Base-by-base conservation (phyloP, 2,113 vertebrate genomes). In the Himantopus leucocephalus region DNA sequence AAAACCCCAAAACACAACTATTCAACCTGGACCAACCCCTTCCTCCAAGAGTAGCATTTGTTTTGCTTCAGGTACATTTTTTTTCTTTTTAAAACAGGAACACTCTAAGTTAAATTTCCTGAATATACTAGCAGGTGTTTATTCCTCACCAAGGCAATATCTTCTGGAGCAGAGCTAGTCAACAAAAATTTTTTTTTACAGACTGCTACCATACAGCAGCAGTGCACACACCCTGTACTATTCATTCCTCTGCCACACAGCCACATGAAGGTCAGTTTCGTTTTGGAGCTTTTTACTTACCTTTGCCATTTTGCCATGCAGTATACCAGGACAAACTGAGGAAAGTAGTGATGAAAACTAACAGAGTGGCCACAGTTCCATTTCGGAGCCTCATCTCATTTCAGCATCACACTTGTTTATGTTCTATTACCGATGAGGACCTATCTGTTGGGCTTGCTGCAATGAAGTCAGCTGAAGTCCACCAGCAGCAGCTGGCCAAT, bases 351-450 rank as follows among this genome's bases (percentile, higher is more conserved):
- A 99, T 98, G 98, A 99, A 99, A 80, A 99, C 98, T 97, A 99
- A 99, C 89, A 98, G 98, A 90, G 99, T 99, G 98, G 99, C 99
- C 97, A 99, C 99, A 99, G 99, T 99, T 99, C 99, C 99, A 99
- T 99, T 98, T 98, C 99, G 99, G 99, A 99, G 99, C 99, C 99
- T 99, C 99, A 99, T 99, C 98, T 99, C 99, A 99, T 99, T 99
- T 99, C 99, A 99, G 98, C 99, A 99, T 99, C 98, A 98, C 98
- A 98, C 77, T 97, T 98, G 98, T 97, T 97, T 97, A 55, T 48
- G 91, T 45, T 94, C 89, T 78, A 22, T 58, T 85, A 87, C 94
- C 9, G n/a, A 96, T 72, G 73, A 96, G 39, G 92, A 95, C 50
- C 29, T 45, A 17, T 87, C 59, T 71, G 59, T 45, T 83, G 90